Evolutionary conservation across 2,113 vertebrate species (phyloP).

Genomic region (Rhinolophus sinicus): DNA sequence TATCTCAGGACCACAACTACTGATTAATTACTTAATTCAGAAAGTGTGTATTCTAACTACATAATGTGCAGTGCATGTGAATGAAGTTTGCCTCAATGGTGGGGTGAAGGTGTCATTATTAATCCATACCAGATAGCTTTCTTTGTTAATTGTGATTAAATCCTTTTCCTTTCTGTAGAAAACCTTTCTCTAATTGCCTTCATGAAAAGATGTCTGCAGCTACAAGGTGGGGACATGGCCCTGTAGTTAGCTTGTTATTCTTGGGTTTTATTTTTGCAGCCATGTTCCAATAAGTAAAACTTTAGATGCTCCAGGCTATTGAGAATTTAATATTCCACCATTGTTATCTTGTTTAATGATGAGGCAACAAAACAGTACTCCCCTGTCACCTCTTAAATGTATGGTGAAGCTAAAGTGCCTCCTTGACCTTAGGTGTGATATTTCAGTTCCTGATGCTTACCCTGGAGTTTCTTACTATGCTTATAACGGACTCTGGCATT

Average conservation of each 20-base stretch:
- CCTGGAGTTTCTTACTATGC: constrained; percentile 56
- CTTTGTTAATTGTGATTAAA: background rate
- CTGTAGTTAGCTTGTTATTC: background rate
- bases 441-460: constrained; percentile 38
- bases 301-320: background rate
- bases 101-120: background rate
- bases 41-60: background rate
- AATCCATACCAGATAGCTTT: background rate
- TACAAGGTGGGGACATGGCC: background rate
- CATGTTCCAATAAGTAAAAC: background rate
- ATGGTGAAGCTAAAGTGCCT: constrained; percentile 65
- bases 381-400: constrained; percentile 53
- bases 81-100: background rate
- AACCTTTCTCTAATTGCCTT: background rate
- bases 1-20: background rate
- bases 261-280: constrained; percentile 18
- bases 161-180: background rate
- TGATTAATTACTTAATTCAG: background rate
- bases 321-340: constrained; percentile 65
- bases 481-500: constrained; percentile 72
- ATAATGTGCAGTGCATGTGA: background rate
- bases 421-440: constrained; percentile 58
- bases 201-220: background rate
- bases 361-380: constrained; percentile 67
- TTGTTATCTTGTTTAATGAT: constrained; percentile 71